Conservation (phyloP, 1,140 invertebrate genomes). For the Acromyrmex echinatior region DNA sequence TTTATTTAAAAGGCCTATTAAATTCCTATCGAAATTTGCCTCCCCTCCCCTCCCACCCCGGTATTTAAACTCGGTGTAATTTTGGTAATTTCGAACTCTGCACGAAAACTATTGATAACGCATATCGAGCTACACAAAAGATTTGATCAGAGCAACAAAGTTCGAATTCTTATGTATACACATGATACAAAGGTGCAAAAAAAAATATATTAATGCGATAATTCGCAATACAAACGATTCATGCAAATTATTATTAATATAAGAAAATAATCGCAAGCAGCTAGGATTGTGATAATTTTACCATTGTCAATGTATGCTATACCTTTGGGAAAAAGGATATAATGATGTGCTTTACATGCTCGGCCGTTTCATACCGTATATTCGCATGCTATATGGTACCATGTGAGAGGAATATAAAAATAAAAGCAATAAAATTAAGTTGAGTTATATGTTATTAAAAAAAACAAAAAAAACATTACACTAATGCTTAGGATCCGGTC, state of each 20-base stretch:
- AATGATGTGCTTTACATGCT: slow-evolving; percentile 62
- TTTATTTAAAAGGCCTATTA: background rate
- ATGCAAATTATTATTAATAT: slow-evolving; percentile 59
- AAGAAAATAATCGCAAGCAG: slow-evolving; percentile 52
- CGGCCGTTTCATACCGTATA: slow-evolving; percentile 39
- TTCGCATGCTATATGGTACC: slow-evolving; percentile 53
- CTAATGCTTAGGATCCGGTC: slow-evolving; percentile 21
- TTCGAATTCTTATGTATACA: slow-evolving; percentile 28
- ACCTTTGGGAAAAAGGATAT: slow-evolving; percentile 43
- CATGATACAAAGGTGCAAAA: slow-evolving; percentile 19
- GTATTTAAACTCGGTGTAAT: background rate
- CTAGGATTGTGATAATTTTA: slow-evolving; percentile 45
- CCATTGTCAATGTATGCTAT: slow-evolving; percentile 28
- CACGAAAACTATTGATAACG: background rate
- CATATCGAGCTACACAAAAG: background rate
- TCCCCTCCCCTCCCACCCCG: no score
- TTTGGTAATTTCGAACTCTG: background rate
- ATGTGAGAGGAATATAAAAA: slow-evolving; percentile 44
- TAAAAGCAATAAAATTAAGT: slow-evolving; percentile 47
- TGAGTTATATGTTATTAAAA: slow-evolving; percentile 41
- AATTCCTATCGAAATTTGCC: background rate
- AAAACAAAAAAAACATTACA: slow-evolving; percentile 38
- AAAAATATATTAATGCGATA: slow-evolving; percentile 30
- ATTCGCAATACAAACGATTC: slow-evolving; percentile 40
- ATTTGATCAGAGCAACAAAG: slow-evolving; percentile 27